Percentiles rank a stretch among this genome's conserved stretches.
These are phyloP conservation scores for Dufourea novaeangliae DNA, from an alignment of 1,140 invertebrate species.

Conservation along the genomic window DNA sequence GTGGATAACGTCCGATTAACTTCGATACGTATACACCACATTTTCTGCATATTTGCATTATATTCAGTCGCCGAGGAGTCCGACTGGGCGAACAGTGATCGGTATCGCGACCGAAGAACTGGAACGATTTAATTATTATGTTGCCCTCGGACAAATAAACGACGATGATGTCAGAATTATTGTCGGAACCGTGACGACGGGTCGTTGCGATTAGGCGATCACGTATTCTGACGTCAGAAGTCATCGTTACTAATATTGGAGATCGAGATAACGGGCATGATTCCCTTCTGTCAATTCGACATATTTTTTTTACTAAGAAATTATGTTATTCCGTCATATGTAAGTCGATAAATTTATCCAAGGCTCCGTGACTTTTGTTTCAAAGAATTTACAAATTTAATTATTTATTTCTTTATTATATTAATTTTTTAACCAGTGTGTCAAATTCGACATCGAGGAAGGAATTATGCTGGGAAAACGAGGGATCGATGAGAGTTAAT, in stretches of 20 bases:
- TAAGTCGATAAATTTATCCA: too few species aligned
- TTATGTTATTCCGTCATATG: too few species aligned
- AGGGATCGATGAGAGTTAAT: too few species aligned
- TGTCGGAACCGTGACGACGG: conserved; percentile 5
- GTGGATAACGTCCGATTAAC: not conserved
- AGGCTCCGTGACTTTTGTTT: too few species aligned
- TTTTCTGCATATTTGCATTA: not conserved
- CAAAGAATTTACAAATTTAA: too few species aligned
- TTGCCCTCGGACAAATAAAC: conserved; percentile 3
- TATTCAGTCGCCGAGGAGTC: not conserved
- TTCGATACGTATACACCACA: not conserved
- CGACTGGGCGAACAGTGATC: not conserved
- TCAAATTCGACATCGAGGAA: too few species aligned
- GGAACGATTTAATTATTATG: conserved; percentile 31
- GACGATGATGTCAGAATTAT: conserved; percentile 40
- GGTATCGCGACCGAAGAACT: not conserved
- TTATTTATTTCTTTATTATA: too few species aligned
- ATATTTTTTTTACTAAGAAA: too few species aligned
- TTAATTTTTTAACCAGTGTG: too few species aligned
- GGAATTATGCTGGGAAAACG: too few species aligned
- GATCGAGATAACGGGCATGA: conserved; percentile 24
- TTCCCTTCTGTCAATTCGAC: too few species aligned
- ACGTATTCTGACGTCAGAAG: not conserved
- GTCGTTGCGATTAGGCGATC: conserved; percentile 10
- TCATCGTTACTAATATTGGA: not conserved